These are phyloP conservation scores for Pachypanchax playfairii DNA, from an alignment of 2,113 vertebrate species.

Conservation along the genomic window DNA sequence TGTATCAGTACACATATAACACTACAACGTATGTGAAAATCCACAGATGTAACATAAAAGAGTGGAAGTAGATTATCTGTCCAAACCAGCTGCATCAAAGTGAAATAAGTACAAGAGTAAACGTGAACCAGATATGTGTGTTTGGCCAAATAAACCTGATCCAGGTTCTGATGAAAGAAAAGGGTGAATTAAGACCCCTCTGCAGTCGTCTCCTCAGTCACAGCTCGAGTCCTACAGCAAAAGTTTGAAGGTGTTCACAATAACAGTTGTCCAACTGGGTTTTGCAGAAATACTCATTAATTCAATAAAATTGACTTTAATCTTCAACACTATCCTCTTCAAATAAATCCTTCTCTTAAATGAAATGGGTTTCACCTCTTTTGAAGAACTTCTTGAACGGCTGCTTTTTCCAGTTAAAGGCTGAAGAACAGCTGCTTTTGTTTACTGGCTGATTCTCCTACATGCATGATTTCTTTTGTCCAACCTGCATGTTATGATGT, in stretches of 20 bases:
- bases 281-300: slow-evolving; percentile 40
- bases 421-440: slow-evolving; percentile 10
- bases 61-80: background rate
- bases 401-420: background rate
- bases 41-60: background rate
- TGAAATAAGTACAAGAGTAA: too few relatives aligned
- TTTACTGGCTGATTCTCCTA: slow-evolving; percentile 23
- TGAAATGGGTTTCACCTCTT: slow-evolving; percentile 7
- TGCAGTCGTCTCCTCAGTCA: background rate
- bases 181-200: background rate
- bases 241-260: slow-evolving; percentile 20
- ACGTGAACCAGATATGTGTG: too few relatives aligned
- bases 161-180: too few relatives aligned
- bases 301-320: slow-evolving; percentile 15
- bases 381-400: background rate
- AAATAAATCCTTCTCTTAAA: slow-evolving; percentile 22
- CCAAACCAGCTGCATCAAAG: slow-evolving; percentile 10
- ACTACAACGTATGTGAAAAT: too few relatives aligned
- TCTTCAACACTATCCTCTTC: slow-evolving; percentile 3
- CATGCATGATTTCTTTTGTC: slow-evolving; percentile 23
- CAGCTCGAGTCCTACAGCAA: background rate
- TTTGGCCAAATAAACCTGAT: too few relatives aligned
- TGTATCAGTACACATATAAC: too few relatives aligned
- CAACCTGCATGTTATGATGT: slow-evolving; percentile 21
- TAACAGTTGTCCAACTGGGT: slow-evolving; percentile 33